A percentile compares a stretch with the other conserved stretches of the same genome.
These are phyloP conservation scores for Caenorhabditis imperialis DNA, from an alignment of 2,888 invertebrate species.

Conservation along the genomic window DNA sequence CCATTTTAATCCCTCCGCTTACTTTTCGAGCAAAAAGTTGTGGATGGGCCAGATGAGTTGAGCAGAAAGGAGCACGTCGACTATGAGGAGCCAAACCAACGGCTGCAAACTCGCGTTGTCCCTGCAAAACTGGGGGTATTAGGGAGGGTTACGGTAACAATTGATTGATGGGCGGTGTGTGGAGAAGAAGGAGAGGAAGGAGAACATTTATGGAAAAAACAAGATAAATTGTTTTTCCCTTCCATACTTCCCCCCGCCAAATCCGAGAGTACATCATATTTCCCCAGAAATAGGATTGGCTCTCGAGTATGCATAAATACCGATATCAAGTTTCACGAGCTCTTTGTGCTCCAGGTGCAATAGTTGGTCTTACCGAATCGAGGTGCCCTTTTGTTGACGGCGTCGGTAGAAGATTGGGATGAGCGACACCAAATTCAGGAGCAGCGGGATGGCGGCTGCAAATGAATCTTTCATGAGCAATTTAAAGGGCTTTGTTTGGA, in stretches of 20 bases:
- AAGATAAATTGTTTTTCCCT: too few relatives aligned
- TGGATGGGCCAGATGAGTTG: constrained; percentile 63
- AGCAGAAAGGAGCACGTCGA: constrained; percentile 60
- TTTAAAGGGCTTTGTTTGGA: too few relatives aligned
- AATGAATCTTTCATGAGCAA: constrained; percentile 33
- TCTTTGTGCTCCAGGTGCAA: not conserved
- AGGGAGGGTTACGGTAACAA: too few relatives aligned
- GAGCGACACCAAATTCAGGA: constrained; percentile 64
- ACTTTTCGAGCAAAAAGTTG: constrained; percentile 55
- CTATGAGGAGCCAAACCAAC: constrained; percentile 60
- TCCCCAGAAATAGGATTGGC: constrained; percentile 45
- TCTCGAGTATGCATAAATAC: constrained; percentile 31
- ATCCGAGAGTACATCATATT: too few relatives aligned
- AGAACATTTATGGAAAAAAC: too few relatives aligned
- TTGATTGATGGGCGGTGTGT: too few relatives aligned
- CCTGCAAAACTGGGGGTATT: constrained; percentile 48
- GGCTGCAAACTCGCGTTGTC: constrained; percentile 64
- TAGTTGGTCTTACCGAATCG: constrained; percentile 29
- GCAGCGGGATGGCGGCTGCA: constrained; percentile 61
- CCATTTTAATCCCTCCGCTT: constrained; percentile 35
- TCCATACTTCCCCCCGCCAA: too few relatives aligned
- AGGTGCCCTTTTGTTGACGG: constrained; percentile 31
- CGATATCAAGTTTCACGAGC: constrained; percentile 47
- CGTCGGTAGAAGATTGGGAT: constrained; percentile 47
- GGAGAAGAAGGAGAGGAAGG: too few relatives aligned